These are phyloP conservation scores for Anoplolepis gracilipes DNA, from an alignment of 1,140 invertebrate species.

Conservation along the genomic window DNA sequence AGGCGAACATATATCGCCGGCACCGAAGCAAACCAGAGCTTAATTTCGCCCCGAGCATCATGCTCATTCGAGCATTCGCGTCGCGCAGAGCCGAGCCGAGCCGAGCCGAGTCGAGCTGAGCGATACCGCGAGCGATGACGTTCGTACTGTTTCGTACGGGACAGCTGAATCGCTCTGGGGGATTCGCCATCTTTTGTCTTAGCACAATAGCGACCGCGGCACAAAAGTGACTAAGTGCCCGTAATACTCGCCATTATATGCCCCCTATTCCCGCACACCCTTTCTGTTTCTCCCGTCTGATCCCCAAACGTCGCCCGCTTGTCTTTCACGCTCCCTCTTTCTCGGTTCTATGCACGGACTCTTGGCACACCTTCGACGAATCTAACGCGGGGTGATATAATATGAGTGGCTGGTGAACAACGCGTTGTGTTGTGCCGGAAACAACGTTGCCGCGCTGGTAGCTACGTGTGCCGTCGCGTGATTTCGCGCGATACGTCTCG, in stretches of 20 bases:
- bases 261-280: constrained; percentile 58
- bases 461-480: constrained; percentile 36
- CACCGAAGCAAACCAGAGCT: constrained; percentile 35
- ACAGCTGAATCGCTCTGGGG: constrained; percentile 79
- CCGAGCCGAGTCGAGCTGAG: constrained; percentile 58
- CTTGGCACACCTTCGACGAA: constrained; percentile 38
- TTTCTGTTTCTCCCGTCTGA: constrained; percentile 54
- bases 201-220: constrained; percentile 78
- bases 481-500: constrained; percentile 46
- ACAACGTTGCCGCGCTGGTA: constrained; percentile 17
- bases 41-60: constrained; percentile 38
- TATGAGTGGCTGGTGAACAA: constrained; percentile 37
- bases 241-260: constrained; percentile 82
- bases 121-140: constrained; percentile 7
- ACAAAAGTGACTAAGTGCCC: constrained; percentile 85
- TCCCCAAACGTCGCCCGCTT: constrained; percentile 10
- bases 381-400: constrained; percentile 18
- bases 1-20: constrained; percentile 50
- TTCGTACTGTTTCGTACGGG: constrained; percentile 74
- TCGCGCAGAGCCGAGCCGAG: constrained; percentile 53
- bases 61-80: constrained; percentile 42
- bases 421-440: constrained; percentile 42
- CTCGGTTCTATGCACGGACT: background rate
- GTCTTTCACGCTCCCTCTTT: background rate
- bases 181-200: constrained; percentile 83